These are phyloP conservation scores for Nineta flava DNA, from an alignment of 2,888 invertebrate genomes.

Conservation along the genomic window DNA sequence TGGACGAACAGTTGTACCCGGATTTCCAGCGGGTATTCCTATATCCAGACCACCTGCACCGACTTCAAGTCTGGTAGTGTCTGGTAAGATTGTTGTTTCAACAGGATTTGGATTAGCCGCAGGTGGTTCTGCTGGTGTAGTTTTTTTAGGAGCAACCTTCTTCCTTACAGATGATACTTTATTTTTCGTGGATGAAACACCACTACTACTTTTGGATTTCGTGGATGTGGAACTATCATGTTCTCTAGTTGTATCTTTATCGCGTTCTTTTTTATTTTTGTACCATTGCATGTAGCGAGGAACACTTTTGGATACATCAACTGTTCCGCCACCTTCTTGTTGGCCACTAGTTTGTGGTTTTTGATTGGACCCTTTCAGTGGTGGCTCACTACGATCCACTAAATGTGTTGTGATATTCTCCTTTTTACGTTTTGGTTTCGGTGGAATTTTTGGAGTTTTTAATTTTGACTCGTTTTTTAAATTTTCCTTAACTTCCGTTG, in stretches of 20 bases:
- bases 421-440: conserved; percentile 16
- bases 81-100: neutral
- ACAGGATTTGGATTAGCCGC: neutral
- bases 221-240: neutral
- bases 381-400: conserved; percentile 10
- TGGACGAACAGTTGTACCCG: conserved; percentile 32
- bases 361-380: neutral
- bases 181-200: neutral
- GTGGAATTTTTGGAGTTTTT: conserved; percentile 4
- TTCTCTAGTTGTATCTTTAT: conserved; percentile 23
- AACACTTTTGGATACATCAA: conserved; percentile 30
- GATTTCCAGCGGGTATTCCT: neutral
- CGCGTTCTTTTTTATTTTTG: conserved; percentile 37
- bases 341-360: neutral
- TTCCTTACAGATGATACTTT: neutral
- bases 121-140: neutral
- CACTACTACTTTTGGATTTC: neutral
- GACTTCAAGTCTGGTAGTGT: neutral
- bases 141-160: neutral
- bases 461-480: conserved; percentile 4
- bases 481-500: neutral
- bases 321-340: conserved; percentile 17
- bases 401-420: conserved; percentile 21
- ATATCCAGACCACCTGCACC: neutral
- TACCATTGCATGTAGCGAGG: conserved; percentile 72